phyloP scores from a whole-genome alignment of 2,113 vertebrate species.

The Paralichthys olivaceus region DNA sequence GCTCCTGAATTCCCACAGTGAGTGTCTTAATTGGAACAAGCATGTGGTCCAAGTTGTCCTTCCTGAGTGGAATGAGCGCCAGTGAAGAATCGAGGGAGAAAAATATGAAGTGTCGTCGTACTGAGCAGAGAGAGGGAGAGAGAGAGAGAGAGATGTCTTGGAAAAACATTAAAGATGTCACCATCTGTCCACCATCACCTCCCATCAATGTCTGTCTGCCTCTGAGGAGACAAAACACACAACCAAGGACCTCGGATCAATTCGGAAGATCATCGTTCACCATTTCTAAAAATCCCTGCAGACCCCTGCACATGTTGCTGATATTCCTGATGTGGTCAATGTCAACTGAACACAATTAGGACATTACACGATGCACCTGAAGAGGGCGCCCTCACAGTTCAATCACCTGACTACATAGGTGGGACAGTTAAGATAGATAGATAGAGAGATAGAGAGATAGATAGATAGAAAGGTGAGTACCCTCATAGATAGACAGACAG shows the following conservation, averaged over 20 bases:
- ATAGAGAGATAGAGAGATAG: conserved; percentile 11
- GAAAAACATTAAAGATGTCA: not conserved
- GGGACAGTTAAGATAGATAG: not conserved
- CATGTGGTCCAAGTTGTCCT: conserved; percentile 63
- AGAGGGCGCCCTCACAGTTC: conserved; percentile 68
- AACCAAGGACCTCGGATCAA: not conserved
- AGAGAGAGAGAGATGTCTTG: not conserved
- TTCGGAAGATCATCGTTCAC: too few species aligned
- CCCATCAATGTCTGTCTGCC: conserved; percentile 6
- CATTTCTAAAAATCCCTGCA: too few species aligned
- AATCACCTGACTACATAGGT: conserved; percentile 27
- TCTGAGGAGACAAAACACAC: conserved; percentile 29
- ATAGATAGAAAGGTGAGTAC: not conserved
- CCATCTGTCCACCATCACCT: not conserved
- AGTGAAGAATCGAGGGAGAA: conserved; percentile 32
- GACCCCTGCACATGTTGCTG: too few species aligned
- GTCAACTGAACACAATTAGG: not conserved
- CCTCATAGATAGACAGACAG: too few species aligned
- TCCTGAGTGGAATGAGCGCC: conserved; percentile 46
- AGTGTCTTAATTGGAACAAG: conserved; percentile 68
- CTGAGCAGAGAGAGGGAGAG: not conserved
- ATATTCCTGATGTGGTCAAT: not conserved
- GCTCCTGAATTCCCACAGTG: conserved; percentile 61
- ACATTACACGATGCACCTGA: conserved; percentile 32
- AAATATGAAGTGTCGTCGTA: not conserved